Conservation (phyloP, 2,797 vertebrate species). For the Pseudopleuronectes americanus region DNA sequence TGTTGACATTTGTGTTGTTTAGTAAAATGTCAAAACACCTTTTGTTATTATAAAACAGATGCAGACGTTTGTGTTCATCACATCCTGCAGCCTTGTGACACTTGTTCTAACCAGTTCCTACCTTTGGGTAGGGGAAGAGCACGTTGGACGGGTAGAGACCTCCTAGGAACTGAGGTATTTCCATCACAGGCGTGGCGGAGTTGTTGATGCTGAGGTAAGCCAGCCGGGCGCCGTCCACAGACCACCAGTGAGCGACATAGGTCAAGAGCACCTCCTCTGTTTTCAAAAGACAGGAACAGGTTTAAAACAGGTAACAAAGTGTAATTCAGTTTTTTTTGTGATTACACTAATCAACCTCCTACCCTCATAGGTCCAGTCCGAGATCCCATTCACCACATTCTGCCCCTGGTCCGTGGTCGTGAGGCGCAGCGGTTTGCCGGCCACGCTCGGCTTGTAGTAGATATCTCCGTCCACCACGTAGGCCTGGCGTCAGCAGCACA, state of each 20-base stretch:
- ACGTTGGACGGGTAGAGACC: slow-evolving; percentile 85
- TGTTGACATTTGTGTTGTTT: too few species aligned
- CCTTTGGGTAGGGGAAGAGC: slow-evolving; percentile 88
- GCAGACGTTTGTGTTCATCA: not conserved
- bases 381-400: slow-evolving; percentile 83
- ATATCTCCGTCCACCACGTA: slow-evolving; percentile 86
- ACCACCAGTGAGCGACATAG: slow-evolving; percentile 87
- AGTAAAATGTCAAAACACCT: too few species aligned
- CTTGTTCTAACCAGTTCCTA: slow-evolving; percentile 22
- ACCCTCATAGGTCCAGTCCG: slow-evolving; percentile 90
- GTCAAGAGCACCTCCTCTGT: slow-evolving; percentile 86
- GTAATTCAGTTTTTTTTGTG: too few species aligned
- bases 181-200: slow-evolving; percentile 87
- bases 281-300: slow-evolving; percentile 22
- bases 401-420: slow-evolving; percentile 78
- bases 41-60: too few species aligned
- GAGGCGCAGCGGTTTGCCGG: slow-evolving; percentile 76
- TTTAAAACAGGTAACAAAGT: not conserved
- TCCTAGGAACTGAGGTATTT: slow-evolving; percentile 87
- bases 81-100: not conserved
- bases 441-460: slow-evolving; percentile 84
- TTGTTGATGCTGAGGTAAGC: slow-evolving; percentile 88
- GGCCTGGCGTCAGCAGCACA: slow-evolving; percentile 73
- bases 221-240: slow-evolving; percentile 84
- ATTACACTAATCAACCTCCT: not conserved